phyloP scores from a whole-genome alignment of 2,888 invertebrate genomes.

The Ferdinandea cuprea region DNA sequence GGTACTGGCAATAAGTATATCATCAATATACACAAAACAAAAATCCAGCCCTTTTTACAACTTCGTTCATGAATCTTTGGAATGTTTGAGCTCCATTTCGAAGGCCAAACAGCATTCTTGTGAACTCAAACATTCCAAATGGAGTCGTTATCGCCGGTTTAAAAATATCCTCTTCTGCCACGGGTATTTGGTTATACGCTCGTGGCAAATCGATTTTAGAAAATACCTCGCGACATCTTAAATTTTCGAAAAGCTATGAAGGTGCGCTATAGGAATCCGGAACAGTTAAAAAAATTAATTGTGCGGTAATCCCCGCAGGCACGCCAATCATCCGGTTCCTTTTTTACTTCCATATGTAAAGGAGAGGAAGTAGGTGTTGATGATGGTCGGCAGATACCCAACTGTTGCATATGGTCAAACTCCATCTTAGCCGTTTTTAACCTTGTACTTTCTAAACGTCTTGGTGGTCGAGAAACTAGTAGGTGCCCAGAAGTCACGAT shows the following conservation, averaged over 20 bases:
- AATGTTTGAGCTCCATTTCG: slow-evolving; percentile 79
- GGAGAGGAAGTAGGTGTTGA: background rate
- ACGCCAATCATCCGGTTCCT: slow-evolving; percentile 13
- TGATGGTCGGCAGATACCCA: background rate
- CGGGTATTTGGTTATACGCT: slow-evolving; percentile 80
- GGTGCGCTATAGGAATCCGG: slow-evolving; percentile 6
- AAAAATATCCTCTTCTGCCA: slow-evolving; percentile 76
- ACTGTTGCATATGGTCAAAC: slow-evolving; percentile 33
- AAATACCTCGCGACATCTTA: no score
- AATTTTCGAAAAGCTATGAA: slow-evolving; percentile 31
- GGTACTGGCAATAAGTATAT: background rate
- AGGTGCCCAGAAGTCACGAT: slow-evolving; percentile 68
- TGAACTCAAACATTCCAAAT: slow-evolving; percentile 79
- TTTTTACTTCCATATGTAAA: slow-evolving; percentile 7
- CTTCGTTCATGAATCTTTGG: slow-evolving; percentile 78
- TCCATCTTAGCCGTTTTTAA: slow-evolving; percentile 65
- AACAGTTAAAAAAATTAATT: slow-evolving; percentile 1
- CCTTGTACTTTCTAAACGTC: slow-evolving; percentile 58
- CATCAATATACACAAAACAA: slow-evolving; percentile 31
- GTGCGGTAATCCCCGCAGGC: slow-evolving; percentile 9
- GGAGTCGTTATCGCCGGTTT: slow-evolving; percentile 80
- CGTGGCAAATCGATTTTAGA: slow-evolving; percentile 74
- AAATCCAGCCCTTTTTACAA: slow-evolving; percentile 55
- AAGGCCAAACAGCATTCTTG: no score
- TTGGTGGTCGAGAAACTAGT: slow-evolving; percentile 27